These are phyloP conservation scores for Pteruthius melanotis DNA, from an alignment of 2,113 vertebrate species.

Conservation along the genomic window DNA sequence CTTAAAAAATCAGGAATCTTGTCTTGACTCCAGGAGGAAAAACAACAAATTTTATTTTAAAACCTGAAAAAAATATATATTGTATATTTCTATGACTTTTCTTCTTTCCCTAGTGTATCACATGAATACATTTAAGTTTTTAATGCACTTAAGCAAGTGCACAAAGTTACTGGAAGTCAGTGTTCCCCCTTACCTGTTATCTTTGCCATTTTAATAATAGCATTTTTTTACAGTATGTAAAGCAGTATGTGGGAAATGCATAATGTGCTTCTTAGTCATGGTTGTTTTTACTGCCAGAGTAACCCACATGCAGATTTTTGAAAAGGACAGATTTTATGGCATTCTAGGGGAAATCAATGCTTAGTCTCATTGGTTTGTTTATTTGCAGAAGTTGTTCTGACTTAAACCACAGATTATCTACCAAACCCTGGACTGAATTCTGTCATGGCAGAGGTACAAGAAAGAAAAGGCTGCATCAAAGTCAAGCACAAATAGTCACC, in stretches of 20 bases:
- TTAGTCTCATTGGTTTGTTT: slow-evolving; percentile 49
- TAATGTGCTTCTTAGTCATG: slow-evolving; percentile 66
- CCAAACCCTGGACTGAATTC: not conserved
- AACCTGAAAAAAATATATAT: not conserved
- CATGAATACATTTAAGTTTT: slow-evolving; percentile 6
- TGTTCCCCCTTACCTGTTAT: slow-evolving; percentile 13
- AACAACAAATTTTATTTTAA: not conserved
- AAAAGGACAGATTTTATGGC: slow-evolving; percentile 60
- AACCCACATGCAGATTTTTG: slow-evolving; percentile 53
- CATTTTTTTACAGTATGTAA: slow-evolving; percentile 46
- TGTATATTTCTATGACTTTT: not conserved
- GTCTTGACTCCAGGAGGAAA: not conserved
- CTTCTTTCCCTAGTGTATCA: not conserved
- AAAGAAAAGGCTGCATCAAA: not conserved
- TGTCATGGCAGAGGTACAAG: not conserved
- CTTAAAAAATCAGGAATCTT: slow-evolving; percentile 41
- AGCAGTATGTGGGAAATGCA: slow-evolving; percentile 66
- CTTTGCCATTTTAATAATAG: slow-evolving; percentile 41
- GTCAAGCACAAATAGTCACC: not conserved
- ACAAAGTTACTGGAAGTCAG: slow-evolving; percentile 17
- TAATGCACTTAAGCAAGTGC: not conserved
- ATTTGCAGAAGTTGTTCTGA: slow-evolving; percentile 28
- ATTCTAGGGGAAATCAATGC: slow-evolving; percentile 1
- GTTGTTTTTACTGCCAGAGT: slow-evolving; percentile 62
- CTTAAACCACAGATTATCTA: not conserved